These are phyloP conservation scores for Conopomorpha cramerella DNA, from an alignment of 1,140 invertebrate genomes.

Conservation along the genomic window DNA sequence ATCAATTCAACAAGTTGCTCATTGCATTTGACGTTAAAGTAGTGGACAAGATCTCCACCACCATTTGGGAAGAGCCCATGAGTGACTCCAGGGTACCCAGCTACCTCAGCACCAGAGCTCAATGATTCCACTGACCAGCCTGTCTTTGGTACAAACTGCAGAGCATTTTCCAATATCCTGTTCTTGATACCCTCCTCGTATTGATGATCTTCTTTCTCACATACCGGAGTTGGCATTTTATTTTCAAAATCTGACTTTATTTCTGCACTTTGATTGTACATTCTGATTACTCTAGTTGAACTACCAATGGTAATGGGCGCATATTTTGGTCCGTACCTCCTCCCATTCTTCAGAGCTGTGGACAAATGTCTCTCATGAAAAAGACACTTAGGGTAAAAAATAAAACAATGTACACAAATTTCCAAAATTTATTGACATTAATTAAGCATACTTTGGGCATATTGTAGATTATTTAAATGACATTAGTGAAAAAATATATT, in stretches of 20 bases:
- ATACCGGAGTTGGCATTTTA: slow-evolving; percentile 17
- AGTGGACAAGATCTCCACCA: slow-evolving; percentile 81
- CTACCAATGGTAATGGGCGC: slow-evolving; percentile 19
- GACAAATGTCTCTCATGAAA: slow-evolving; percentile 36
- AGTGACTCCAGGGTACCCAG: slow-evolving; percentile 79
- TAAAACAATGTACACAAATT: too few relatives aligned
- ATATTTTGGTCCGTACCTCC: slow-evolving; percentile 24
- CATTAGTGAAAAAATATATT: too few relatives aligned
- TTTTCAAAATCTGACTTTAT: slow-evolving; percentile 22
- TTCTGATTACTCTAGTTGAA: slow-evolving; percentile 18
- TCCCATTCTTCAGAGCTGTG: slow-evolving; percentile 35
- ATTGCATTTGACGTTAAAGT: slow-evolving; percentile 82
- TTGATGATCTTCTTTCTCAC: slow-evolving; percentile 37
- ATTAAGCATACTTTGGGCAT: too few relatives aligned
- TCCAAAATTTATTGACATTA: too few relatives aligned
- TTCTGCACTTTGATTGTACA: slow-evolving; percentile 27
- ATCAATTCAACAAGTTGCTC: slow-evolving; percentile 70
- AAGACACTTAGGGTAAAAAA: too few relatives aligned
- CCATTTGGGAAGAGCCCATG: slow-evolving; percentile 85
- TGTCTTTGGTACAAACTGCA: slow-evolving; percentile 74
- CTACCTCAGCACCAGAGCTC: slow-evolving; percentile 74
- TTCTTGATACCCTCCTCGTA: slow-evolving; percentile 74
- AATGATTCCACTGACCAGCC: slow-evolving; percentile 85
- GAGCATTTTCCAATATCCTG: slow-evolving; percentile 75
- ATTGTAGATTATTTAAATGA: too few relatives aligned